phyloP scores from a whole-genome alignment of 2,797 vertebrate species.

The Lepidocolaptes lacrymiger region DNA sequence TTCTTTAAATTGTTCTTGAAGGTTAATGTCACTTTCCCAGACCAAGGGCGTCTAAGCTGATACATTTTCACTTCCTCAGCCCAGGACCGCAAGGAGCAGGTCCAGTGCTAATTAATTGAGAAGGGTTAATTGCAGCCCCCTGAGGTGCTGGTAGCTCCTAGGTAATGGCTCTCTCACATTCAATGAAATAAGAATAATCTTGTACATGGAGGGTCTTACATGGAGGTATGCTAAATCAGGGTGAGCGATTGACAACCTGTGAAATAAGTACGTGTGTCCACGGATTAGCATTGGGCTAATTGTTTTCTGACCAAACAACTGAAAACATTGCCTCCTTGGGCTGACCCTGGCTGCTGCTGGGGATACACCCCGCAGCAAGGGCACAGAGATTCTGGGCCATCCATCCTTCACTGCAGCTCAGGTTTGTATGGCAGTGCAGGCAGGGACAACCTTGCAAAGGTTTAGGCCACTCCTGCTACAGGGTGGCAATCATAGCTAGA shows the following conservation, averaged over 20 bases:
- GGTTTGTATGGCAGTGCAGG: background rate
- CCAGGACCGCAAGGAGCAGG: background rate
- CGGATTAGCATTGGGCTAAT: background rate
- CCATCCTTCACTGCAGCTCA: background rate
- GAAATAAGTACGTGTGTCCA: background rate
- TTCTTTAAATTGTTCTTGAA: background rate
- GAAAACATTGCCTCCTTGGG: background rate
- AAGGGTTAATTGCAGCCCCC: background rate
- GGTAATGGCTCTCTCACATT: background rate
- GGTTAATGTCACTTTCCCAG: background rate
- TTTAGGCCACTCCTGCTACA: background rate
- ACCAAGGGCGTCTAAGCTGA: background rate
- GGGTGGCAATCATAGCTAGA: background rate
- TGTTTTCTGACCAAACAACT: background rate
- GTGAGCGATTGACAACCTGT: background rate
- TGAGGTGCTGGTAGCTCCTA: background rate
- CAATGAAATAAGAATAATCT: background rate
- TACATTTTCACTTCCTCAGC: background rate
- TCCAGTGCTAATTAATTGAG: background rate
- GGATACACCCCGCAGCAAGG: rapidly evolving
- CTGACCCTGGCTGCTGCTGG: background rate
- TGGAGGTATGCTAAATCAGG: background rate
- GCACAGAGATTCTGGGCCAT: rapidly evolving
- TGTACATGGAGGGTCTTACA: background rate
- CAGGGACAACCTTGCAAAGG: background rate